These are phyloP conservation scores for Puffinus mauretanicus DNA, from an alignment of 2,113 vertebrate species.

Conservation along the genomic window DNA sequence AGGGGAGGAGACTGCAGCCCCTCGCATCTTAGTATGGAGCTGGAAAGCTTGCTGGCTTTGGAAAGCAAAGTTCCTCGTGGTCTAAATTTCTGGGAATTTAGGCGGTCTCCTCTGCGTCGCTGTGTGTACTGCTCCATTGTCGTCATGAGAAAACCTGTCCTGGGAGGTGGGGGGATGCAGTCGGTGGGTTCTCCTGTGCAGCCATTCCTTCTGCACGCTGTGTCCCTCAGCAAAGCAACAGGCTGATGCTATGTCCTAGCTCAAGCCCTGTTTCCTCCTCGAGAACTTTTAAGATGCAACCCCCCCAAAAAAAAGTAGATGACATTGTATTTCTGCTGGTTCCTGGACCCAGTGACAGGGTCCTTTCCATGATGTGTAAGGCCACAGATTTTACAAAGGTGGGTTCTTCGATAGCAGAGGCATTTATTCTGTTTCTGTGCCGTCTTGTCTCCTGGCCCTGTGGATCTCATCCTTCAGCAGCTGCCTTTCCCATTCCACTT, in stretches of 20 bases:
- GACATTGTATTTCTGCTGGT: fast-evolving
- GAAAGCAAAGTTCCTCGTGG: fast-evolving
- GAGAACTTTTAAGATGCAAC: neutral
- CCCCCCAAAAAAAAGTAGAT: neutral
- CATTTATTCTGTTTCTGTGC: neutral
- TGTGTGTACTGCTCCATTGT: neutral
- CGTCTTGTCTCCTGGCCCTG: neutral
- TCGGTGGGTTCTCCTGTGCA: neutral
- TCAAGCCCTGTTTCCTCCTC: neutral
- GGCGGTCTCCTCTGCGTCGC: too few species aligned
- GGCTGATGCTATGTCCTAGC: neutral
- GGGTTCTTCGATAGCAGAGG: neutral
- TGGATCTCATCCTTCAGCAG: neutral
- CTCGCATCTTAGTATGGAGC: neutral
- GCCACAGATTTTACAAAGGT: neutral
- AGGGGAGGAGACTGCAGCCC: neutral
- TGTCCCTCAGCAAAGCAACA: neutral
- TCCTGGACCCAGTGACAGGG: fast-evolving
- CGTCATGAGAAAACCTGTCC: neutral
- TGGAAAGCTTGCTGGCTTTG: neutral
- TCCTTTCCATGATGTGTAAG: fast-evolving
- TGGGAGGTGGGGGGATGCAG: neutral
- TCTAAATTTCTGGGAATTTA: neutral
- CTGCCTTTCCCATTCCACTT: neutral
- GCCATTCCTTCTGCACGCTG: neutral